Conservation (phyloP, 2,797 vertebrate species). For the Bucorvus abyssinicus region DNA sequence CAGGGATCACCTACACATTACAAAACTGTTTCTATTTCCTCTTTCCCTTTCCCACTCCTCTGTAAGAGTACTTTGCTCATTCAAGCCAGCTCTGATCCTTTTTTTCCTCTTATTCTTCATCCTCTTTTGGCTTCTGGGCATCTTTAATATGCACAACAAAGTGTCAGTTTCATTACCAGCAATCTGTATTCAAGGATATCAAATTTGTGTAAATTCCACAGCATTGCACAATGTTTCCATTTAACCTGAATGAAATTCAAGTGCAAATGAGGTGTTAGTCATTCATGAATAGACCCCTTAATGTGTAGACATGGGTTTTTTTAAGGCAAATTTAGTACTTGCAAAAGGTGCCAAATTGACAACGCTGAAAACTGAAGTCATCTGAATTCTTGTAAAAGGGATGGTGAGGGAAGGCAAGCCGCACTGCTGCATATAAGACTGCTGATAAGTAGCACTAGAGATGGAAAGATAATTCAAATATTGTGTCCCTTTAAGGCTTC, state of each 20-base stretch:
- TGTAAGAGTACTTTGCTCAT: not conserved
- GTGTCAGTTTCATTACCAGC: conserved; percentile 65
- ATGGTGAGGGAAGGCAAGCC: not conserved
- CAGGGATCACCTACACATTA: not conserved
- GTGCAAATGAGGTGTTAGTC: conserved; percentile 72
- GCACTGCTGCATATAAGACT: not conserved
- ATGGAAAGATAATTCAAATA: conserved; percentile 45
- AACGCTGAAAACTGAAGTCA: conserved; percentile 7
- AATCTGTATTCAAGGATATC: conserved; percentile 72
- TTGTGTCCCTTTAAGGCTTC: conserved; percentile 42
- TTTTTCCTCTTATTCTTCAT: conserved; percentile 17
- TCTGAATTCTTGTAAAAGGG: conserved; percentile 11
- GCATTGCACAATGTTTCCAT: conserved; percentile 67
- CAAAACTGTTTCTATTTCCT: conserved; percentile 26
- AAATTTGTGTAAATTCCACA: conserved; percentile 71
- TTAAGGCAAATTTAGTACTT: conserved; percentile 58
- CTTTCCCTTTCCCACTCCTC: conserved; percentile 5
- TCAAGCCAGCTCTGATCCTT: conserved; percentile 25
- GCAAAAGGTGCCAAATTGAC: conserved; percentile 46
- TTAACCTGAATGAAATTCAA: conserved; percentile 74
- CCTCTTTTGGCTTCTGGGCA: conserved; percentile 54
- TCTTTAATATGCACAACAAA: conserved; percentile 67
- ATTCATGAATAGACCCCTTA: conserved; percentile 63
- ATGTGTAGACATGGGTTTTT: conserved; percentile 41
- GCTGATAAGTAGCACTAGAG: not conserved